Conservation (phyloP, 1,140 invertebrate genomes). For the Zaprionus africanus region DNA sequence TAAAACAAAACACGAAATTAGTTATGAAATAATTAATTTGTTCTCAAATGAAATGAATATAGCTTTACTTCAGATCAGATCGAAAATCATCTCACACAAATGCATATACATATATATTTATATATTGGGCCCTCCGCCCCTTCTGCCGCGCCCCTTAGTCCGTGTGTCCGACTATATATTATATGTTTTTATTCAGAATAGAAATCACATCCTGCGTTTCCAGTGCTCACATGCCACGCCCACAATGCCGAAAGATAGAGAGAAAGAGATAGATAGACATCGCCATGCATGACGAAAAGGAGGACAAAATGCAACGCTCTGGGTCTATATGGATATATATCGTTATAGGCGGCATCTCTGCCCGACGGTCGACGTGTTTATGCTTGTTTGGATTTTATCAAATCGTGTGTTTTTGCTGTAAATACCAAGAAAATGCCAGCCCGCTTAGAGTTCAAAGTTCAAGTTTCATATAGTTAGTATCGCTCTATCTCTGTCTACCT, state of each 20-base stretch:
- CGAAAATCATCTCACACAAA: constrained; percentile 39
- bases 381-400: constrained; percentile 74
- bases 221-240: constrained; percentile 30
- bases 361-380: constrained; percentile 59
- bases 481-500: background rate
- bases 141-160: background rate
- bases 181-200: constrained; percentile 12
- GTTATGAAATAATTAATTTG: constrained; percentile 81
- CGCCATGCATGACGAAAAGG: constrained; percentile 47
- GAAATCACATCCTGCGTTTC: constrained; percentile 14
- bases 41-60: constrained; percentile 70
- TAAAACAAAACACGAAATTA: constrained; percentile 71
- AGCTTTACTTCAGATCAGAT: constrained; percentile 64
- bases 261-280: background rate
- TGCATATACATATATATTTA: background rate
- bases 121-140: constrained; percentile 10
- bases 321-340: constrained; percentile 9
- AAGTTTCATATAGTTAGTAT: constrained; percentile 1
- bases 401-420: constrained; percentile 66
- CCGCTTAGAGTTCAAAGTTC: constrained; percentile 3
- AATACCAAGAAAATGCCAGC: constrained; percentile 31
- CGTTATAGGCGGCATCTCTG: constrained; percentile 19
- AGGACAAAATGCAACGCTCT: constrained; percentile 28
- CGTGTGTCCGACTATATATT: constrained; percentile 11
- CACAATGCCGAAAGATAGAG: background rate